Evolutionary conservation across 2,113 vertebrate genomes (phyloP), one percentile per base, ranked within the genome.

Genomic region (Poecile atricapillus): DNA sequence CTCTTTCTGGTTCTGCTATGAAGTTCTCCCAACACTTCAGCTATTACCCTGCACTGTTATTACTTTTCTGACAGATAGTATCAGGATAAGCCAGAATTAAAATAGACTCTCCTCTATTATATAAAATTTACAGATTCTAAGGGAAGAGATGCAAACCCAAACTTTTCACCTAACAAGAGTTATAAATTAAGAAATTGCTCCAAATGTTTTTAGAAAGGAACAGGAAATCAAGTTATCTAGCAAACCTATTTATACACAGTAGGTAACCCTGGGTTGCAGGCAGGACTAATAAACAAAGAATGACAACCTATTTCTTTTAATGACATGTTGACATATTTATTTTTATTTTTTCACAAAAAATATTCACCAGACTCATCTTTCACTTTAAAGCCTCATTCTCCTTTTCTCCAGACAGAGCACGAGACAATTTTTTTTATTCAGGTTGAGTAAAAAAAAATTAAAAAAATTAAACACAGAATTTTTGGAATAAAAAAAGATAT

Each of bases 231-330:
- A 82, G 93, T 82, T 95, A 96, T 94, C 94, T 94, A 77, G 82
- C 95, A 95, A 94, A 75, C 73, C 95, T 97, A 95, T 97, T 97
- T 97, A 83, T 67, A 96, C 95, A 89, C 97, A 97, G 95, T 96
- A 95, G 96, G 97, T 83, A 97, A 97, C 90, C 94, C 67, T 73
- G 87, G 80, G 80, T 95, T 94, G 77, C 60, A 90, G 95, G 53
- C 94, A 96, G 89, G 37, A 39, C 93, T 95, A 97, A 97, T 97
- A 95, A 92, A 89, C 67, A 95, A 94, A 87, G 71, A 96, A 77
- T 87, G 96, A 96, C 96, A 97, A 96, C 92, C 92, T 86, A 97
- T 97, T 97, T 93, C 96, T 97, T 97, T 94, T 94, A 97, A 97
- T 96, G 97, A 97, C 96, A 97, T 95, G 94, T 39, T 95, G 96